Percentiles rank a stretch among this genome's conserved stretches.
Conservation (phyloP, 2,113 vertebrate genomes). For the Eurystomus gularis region DNA sequence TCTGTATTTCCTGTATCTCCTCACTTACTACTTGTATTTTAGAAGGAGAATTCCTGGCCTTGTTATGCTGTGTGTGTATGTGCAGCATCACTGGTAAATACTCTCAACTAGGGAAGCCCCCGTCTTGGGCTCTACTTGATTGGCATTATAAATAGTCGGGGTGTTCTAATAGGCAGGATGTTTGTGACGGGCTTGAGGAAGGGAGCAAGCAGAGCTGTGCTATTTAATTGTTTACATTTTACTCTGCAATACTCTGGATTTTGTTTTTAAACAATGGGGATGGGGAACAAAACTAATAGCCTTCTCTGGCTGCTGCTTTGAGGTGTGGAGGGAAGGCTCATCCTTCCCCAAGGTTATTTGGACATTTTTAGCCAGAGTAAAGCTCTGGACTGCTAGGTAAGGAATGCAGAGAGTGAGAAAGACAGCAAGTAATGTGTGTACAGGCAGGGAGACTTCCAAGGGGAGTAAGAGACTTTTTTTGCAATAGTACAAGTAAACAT, state of each 20-base stretch:
- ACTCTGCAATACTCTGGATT: not conserved
- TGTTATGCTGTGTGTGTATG: not conserved
- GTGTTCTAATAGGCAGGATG: not conserved
- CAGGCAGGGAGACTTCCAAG: not conserved
- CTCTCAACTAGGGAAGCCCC: not conserved
- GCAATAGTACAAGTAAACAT: not conserved
- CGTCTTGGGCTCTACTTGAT: not conserved
- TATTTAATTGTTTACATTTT: not conserved
- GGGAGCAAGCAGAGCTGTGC: not conserved
- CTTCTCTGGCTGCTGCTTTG: not conserved
- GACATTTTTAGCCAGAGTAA: not conserved
- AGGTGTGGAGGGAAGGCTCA: not conserved
- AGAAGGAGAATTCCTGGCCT: not conserved
- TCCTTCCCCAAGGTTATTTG: not conserved
- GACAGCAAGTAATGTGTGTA: not conserved
- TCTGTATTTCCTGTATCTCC: fast-evolving
- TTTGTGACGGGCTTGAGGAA: not conserved
- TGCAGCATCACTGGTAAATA: not conserved
- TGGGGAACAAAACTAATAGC: not conserved
- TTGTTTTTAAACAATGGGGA: not conserved
- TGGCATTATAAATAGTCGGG: not conserved
- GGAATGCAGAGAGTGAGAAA: not conserved
- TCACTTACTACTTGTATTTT: not conserved
- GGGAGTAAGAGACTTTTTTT: not conserved
- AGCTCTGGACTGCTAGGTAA: not conserved